A percentile compares a stretch with the other conserved stretches of the same genome.
Evolutionary conservation across 37 sponge, comb jelly and placozoan genomes (phyloP).

Genomic region (Oopsacas minuta): DNA sequence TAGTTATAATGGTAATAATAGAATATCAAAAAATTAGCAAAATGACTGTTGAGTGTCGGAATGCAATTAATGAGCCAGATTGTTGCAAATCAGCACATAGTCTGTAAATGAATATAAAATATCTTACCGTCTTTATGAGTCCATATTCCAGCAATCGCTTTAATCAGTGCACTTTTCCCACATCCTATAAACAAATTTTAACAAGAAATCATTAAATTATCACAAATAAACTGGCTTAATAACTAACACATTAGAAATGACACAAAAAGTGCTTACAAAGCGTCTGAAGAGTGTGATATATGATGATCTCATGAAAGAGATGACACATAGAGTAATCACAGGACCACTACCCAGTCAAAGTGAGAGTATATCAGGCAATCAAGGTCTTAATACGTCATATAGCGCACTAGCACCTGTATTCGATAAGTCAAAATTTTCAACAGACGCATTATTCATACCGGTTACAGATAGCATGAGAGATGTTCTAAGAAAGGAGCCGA

Average conservation of each 20-base stretch:
- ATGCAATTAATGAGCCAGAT: too few relatives aligned
- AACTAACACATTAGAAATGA: background rate
- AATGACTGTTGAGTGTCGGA: too few relatives aligned
- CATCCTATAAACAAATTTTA: constrained; percentile 22
- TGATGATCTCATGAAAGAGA: background rate
- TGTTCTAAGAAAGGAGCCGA: background rate
- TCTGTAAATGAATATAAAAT: background rate
- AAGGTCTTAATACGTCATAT: background rate
- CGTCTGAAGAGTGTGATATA: background rate
- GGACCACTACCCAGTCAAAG: background rate
- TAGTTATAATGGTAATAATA: too few relatives aligned
- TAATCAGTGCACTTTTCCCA: constrained; percentile 63
- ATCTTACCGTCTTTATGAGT: constrained; percentile 26
- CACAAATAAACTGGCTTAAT: background rate
- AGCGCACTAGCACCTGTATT: background rate
- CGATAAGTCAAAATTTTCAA: background rate
- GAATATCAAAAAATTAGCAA: too few relatives aligned
- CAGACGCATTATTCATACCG: background rate
- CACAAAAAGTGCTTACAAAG: background rate
- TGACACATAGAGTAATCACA: constrained; percentile 2
- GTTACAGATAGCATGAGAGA: background rate
- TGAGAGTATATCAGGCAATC: background rate
- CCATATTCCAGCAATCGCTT: constrained; percentile 49
- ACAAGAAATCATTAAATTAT: background rate
- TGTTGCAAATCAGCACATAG: background rate